A percentile compares a stretch with the other conserved stretches of the same genome.
These are phyloP conservation scores for Ageneiosus marmoratus DNA, from an alignment of 2,113 vertebrate species.

Conservation along the genomic window DNA sequence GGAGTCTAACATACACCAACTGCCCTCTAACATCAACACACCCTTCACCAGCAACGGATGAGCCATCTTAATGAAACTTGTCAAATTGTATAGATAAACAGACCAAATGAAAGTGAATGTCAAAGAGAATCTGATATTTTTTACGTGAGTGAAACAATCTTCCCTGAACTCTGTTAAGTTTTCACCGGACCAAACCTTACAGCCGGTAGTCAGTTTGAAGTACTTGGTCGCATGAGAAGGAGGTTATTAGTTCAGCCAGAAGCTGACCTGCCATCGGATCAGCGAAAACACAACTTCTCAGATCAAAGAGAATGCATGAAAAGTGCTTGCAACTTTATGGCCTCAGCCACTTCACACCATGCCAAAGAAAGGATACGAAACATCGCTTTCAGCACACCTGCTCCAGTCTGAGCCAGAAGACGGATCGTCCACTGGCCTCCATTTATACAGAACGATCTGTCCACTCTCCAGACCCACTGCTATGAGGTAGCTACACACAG, in stretches of 20 bases:
- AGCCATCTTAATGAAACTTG: not conserved
- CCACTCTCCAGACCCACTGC: conserved; percentile 88
- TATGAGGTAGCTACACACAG: conserved; percentile 78
- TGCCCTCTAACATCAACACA: not conserved
- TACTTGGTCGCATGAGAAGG: conserved; percentile 2
- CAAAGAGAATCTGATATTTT: not conserved
- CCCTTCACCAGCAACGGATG: not conserved
- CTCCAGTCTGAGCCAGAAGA: conserved; percentile 79
- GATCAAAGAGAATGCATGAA: conserved; percentile 25
- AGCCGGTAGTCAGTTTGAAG: not conserved
- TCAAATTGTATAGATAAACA: not conserved
- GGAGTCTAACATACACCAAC: not conserved
- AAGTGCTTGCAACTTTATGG: not conserved
- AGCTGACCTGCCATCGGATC: conserved; percentile 5
- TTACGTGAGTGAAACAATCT: not conserved
- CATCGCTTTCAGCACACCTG: conserved; percentile 71
- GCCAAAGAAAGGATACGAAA: conserved; percentile 76
- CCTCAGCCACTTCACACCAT: not conserved
- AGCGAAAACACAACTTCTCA: not conserved
- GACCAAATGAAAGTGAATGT: not conserved
- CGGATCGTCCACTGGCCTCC: conserved; percentile 74
- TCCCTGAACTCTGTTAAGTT: not conserved
- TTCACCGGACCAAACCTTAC: not conserved
- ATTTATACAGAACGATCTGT: conserved; percentile 82
- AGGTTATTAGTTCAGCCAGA: conserved; percentile 27